These are phyloP conservation scores for Apteryx owenii DNA, from an alignment of 2,113 vertebrate genomes.

Conservation along the genomic window DNA sequence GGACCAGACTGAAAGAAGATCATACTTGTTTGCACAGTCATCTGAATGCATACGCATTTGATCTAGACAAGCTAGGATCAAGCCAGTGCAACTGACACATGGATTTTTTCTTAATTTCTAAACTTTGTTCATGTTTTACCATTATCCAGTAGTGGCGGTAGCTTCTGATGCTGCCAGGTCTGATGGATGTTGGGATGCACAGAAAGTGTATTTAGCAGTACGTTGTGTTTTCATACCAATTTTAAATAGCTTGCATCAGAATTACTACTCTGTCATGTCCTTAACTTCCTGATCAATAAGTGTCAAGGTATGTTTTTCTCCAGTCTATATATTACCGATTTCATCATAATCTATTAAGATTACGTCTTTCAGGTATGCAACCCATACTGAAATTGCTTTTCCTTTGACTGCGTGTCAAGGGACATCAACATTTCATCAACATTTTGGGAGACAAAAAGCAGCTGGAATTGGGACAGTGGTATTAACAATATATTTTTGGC, in stretches of 20 bases:
- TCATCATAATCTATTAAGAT: not conserved
- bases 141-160: not conserved
- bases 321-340: not conserved
- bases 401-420: not conserved
- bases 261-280: not conserved
- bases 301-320: not conserved
- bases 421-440: not conserved
- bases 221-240: not conserved
- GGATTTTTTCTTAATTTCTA: not conserved
- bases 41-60: not conserved
- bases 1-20: not conserved
- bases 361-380: not conserved
- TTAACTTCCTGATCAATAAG: not conserved
- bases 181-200: not conserved
- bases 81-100: not conserved
- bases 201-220: not conserved
- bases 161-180: not conserved
- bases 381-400: not conserved
- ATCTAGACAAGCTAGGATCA: not conserved
- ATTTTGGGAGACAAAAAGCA: not conserved
- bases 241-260: not conserved
- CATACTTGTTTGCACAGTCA: not conserved
- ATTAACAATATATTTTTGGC: slow-evolving; percentile 7
- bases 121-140: not conserved
- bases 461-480: not conserved